Evolutionary conservation across 2,888 invertebrate genomes (phyloP), one percentile per base, ranked within the genome.

Genomic region (Drosophila suboccidentalis): DNA sequence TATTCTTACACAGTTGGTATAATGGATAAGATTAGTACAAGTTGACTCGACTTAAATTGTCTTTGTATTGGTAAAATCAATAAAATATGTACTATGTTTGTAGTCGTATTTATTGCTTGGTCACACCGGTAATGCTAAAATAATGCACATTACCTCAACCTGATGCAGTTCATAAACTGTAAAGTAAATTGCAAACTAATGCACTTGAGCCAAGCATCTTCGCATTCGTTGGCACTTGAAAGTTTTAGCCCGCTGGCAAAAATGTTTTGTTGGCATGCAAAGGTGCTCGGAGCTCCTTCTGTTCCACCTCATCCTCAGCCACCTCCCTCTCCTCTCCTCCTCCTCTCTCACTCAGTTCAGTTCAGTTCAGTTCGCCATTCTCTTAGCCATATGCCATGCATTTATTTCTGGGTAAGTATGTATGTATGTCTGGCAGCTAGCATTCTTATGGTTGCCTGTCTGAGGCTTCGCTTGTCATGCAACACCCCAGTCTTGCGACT

Each of bases 181-280:
- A 70, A 78, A 83, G 84, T 80, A 83, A 80, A 82, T 80, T 75
- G 80, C 80, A 82, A 82, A 86, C 86, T 82, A 86, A 82, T 82
- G 86, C 83, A 86, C 78, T 78, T 80, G 55, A 78, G 64, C 68
- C 82, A 70, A 74, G 57, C 73, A 59, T 54, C 64, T 43, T 46
- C 41, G 49, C 47, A 75, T 63, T 63, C 44, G 75, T 60, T 64
- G 71, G 36, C 47, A 57, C 71, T 75, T 69, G 39, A 73, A 73
- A 73, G 62, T 73, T 75, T 49, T 54, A 46, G 32, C 34, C 17
- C 58, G 26, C 59, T 41, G 44, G 73, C 75, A 59, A 60, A 69
- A 69, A 59, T 74, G 70, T 71, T 77, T 67, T 72, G 72, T 63
- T 75, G 67, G 73, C 73, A 75, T 75, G 73, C 75, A 74, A 74